Conservation (phyloP, 2,797 vertebrate species). For the Myotis planiceps region DNA sequence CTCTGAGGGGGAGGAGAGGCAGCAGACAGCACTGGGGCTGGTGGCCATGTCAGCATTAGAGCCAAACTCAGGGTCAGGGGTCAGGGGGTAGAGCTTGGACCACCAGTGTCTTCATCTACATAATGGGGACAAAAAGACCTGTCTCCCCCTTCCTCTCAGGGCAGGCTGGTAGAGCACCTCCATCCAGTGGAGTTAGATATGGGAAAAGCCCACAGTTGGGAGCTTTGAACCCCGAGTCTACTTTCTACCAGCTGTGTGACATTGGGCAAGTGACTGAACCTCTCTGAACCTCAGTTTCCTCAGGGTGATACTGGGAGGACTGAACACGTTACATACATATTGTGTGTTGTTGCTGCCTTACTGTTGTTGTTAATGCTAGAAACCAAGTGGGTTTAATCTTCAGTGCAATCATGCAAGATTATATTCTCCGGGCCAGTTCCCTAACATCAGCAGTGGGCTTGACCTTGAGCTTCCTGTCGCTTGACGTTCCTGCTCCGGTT, state of each 20-base stretch:
- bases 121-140: fast-evolving
- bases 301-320: neutral
- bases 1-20: neutral
- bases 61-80: neutral
- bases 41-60: neutral
- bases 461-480: neutral
- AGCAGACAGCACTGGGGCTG: neutral
- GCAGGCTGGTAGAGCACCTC: neutral
- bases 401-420: neutral
- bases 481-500: too few relatives aligned
- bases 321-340: fast-evolving
- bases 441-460: fast-evolving
- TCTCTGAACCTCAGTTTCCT: neutral
- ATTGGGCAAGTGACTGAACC: neutral
- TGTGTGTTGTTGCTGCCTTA: neutral
- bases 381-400: neutral
- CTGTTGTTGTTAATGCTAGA: neutral
- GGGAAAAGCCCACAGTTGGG: neutral
- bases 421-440: fast-evolving
- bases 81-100: too few relatives aligned
- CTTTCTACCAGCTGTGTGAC: neutral
- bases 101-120: neutral
- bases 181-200: neutral
- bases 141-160: neutral
- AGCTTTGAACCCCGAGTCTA: neutral